Conservation (phyloP, 1,140 invertebrate species). For the Monomorium pharaonis region DNA sequence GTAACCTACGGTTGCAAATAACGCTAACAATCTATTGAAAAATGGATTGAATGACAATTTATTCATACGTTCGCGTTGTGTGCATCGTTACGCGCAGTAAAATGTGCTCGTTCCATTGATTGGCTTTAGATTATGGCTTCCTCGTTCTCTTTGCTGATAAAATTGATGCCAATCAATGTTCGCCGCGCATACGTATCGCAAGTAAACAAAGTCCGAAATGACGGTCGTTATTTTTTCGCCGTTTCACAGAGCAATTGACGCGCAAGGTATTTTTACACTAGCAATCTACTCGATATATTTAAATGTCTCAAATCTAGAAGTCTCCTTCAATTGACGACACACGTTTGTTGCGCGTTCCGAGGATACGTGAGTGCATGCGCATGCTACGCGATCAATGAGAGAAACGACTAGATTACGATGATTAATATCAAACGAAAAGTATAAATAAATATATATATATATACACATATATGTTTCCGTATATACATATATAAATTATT, state of each 20-base stretch:
- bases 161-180: slow-evolving; percentile 43
- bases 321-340: background rate
- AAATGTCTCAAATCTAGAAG: background rate
- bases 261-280: background rate
- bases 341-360: background rate
- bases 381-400: slow-evolving; percentile 5
- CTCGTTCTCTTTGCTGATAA: background rate
- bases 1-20: slow-evolving; percentile 11
- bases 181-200: too few relatives aligned
- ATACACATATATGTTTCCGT: too few relatives aligned
- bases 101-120: slow-evolving; percentile 31
- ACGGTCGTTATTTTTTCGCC: background rate
- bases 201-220: background rate
- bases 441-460: too few relatives aligned
- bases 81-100: slow-evolving; percentile 1
- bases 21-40: slow-evolving; percentile 27
- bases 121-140: slow-evolving; percentile 27
- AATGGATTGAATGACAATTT: slow-evolving; percentile 20
- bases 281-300: background rate
- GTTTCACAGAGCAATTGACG: background rate
- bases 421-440: background rate
- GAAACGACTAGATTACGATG: background rate
- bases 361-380: background rate
- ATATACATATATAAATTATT: too few relatives aligned
- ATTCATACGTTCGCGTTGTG: background rate